Conservation (phyloP, 2,888 invertebrate species). For the Diarsia brunnea region DNA sequence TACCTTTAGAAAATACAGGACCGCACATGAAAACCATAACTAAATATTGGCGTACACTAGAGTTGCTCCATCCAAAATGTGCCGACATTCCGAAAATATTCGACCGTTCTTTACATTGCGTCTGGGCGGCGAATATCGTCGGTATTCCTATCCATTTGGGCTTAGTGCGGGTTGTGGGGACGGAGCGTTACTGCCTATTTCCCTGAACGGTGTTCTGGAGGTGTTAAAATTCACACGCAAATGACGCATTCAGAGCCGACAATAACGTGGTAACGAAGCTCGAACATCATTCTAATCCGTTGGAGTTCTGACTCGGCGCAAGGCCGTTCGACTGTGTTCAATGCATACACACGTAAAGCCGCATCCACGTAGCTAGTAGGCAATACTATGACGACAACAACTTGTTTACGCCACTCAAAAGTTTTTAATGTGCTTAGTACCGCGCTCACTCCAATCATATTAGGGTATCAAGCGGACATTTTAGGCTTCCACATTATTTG, state of each 20-base stretch:
- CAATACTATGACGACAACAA: slow-evolving; percentile 55
- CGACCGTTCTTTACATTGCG: slow-evolving; percentile 51
- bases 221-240: slow-evolving; percentile 63
- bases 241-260: slow-evolving; percentile 59
- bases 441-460: slow-evolving; percentile 80
- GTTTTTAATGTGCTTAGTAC: slow-evolving; percentile 80
- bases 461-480: slow-evolving; percentile 82
- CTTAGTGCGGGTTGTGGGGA: slow-evolving; percentile 28
- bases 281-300: slow-evolving; percentile 52
- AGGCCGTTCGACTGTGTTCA: slow-evolving; percentile 14
- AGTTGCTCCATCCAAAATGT: slow-evolving; percentile 46
- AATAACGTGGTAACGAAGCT: slow-evolving; percentile 52
- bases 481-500: slow-evolving; percentile 80
- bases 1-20: slow-evolving; percentile 38
- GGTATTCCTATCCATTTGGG: slow-evolving; percentile 57
- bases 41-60: slow-evolving; percentile 53
- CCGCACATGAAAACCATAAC: slow-evolving; percentile 43
- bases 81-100: slow-evolving; percentile 59
- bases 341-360: slow-evolving; percentile 20
- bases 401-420: slow-evolving; percentile 83
- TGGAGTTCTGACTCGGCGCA: slow-evolving; percentile 30
- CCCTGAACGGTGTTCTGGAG: slow-evolving; percentile 39
- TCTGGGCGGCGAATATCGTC: slow-evolving; percentile 35
- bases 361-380: slow-evolving; percentile 4
- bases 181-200: slow-evolving; percentile 38